Base-by-base conservation (phyloP, 2,888 invertebrate species). In the Boloria euphrosyne region DNA sequence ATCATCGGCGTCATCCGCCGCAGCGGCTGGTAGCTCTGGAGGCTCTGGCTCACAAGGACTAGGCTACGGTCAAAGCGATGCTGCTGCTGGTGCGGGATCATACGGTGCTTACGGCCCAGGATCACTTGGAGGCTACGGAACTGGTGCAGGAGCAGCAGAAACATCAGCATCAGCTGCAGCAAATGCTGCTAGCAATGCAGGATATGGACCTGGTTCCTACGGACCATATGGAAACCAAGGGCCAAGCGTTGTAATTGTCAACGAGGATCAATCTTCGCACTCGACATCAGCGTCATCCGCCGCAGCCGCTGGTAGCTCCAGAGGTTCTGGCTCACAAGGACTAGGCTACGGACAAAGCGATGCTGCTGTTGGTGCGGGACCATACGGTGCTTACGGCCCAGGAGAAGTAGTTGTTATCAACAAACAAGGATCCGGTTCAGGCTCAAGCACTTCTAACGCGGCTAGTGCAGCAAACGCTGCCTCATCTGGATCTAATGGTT, bases 181-280 rank as follows among this genome's bases (percentile, higher is more conserved):
- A 31, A 18, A 51, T 27, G 27, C 27, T 27, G 52, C 27, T 13
- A 27, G 46, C 14, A 7, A 50, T 50, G 16, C 47, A 10, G n/a
- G 52, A 6, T 27, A 14, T 13, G 49, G 47, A 2, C 22, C 22
- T 22, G 22, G 3, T 22, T 22, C 3, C 22, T 22, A 22, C 22
- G 2, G 3, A 13, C 22, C 59, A 18, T 38, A 44, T 13, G 65
- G 65, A 38, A 16, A 44, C 22, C 43, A 38, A 22, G 65, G 69
- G 55, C 17, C 16, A 49, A 46, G 16, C 14, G 65, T 71, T 18
- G 47, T 71, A 6, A 54, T 72, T n/a, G 62, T 71, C 18, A 70
- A 71, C 44, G 66, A 68, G 27, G 62, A 47, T 17, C 38, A 43
- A 44, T 3, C 3, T 4, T 47, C 4, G 44, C 18, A n/a, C 2